Evolutionary conservation across 2,113 vertebrate genomes (phyloP).

Genomic region (Dermatemys mawii): DNA sequence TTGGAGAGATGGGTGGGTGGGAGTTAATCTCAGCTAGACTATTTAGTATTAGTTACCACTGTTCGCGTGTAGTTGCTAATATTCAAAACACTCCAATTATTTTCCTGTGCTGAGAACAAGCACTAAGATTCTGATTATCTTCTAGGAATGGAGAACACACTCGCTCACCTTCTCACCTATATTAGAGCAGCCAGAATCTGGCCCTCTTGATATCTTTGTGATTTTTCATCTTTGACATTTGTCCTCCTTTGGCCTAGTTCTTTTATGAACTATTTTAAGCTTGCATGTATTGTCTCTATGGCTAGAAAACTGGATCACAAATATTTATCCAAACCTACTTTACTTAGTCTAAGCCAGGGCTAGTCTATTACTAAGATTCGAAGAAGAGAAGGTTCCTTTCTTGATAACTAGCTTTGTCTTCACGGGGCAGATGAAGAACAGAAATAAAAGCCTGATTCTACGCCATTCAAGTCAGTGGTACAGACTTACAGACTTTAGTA

Average conservation of each 20-base stretch:
- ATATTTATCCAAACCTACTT: background rate
- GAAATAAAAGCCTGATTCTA: background rate
- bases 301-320: background rate
- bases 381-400: background rate
- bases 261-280: background rate
- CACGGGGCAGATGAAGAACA: background rate
- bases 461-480: background rate
- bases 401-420: background rate
- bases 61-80: conserved; percentile 8
- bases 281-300: background rate
- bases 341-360: background rate
- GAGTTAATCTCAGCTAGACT: background rate
- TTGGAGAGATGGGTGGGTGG: no score
- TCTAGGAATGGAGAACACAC: conserved; percentile 1
- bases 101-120: conserved; percentile 24
- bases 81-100: conserved; percentile 17
- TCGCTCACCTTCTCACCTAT: background rate
- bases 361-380: background rate
- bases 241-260: background rate
- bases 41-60: background rate
- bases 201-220: background rate
- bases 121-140: conserved; percentile 17
- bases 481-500: background rate
- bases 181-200: conserved; percentile 2
- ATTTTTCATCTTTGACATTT: conserved; percentile 39